Evolutionary conservation across 1,140 invertebrate genomes (phyloP).

Genomic region (Limonius californicus): DNA sequence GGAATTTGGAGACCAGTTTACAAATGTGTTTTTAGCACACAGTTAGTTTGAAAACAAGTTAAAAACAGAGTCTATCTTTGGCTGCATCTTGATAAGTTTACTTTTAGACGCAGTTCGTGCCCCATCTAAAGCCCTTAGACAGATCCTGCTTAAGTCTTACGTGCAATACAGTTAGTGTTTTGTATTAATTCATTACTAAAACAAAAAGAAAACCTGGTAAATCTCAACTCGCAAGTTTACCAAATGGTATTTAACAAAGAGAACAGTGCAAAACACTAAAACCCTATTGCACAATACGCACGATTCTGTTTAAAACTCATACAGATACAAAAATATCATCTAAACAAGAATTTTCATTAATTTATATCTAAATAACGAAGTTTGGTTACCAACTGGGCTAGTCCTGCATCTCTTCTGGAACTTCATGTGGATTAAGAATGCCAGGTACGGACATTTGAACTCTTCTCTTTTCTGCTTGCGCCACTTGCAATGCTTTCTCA

Average conservation of each 20-base stretch:
- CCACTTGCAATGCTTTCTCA: constrained; percentile 78
- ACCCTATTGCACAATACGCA: background rate
- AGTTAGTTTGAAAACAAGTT: background rate
- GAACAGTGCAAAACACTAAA: background rate
- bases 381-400: constrained; percentile 44
- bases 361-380: constrained; percentile 2
- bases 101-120: too few species aligned
- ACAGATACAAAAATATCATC: constrained; percentile 26
- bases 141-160: background rate
- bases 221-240: too few species aligned
- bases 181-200: too few species aligned
- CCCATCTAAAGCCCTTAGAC: background rate
- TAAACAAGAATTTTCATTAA: constrained; percentile 21
- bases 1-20: background rate
- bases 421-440: constrained; percentile 94
- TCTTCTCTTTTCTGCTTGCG: constrained; percentile 91
- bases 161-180: constrained; percentile 6
- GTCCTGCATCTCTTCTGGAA: constrained; percentile 98
- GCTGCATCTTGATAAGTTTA: background rate
- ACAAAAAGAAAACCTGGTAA: too few species aligned
- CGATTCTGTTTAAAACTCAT: constrained; percentile 16
- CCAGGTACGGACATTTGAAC: constrained; percentile 93
- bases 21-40: background rate
- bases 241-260: too few species aligned
- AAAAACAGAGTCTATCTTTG: background rate